phyloP scores from a whole-genome alignment of 2,797 vertebrate species.

The Octomys mimax region DNA sequence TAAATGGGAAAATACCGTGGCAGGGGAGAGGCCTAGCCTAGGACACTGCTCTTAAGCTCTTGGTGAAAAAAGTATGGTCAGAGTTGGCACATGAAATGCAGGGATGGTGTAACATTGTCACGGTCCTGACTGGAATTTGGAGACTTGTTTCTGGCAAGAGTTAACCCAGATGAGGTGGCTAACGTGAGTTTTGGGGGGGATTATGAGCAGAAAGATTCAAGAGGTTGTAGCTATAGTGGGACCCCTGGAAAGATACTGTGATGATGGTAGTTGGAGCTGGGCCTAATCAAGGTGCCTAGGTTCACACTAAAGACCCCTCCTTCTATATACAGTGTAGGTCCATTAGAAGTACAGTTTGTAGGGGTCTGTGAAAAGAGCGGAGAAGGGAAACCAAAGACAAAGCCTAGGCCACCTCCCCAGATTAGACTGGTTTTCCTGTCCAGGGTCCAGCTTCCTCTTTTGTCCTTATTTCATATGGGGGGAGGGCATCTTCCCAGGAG shows the following conservation, averaged over 20 bases:
- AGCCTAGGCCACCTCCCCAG: constrained; percentile 69
- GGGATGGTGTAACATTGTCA: neutral
- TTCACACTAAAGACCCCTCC: neutral
- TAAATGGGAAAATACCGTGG: constrained; percentile 50
- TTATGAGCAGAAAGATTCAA: constrained; percentile 24
- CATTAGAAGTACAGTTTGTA: constrained; percentile 17
- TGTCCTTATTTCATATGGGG: constrained; percentile 65
- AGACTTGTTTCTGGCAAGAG: constrained; percentile 39
- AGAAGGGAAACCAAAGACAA: constrained; percentile 79
- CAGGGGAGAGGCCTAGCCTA: neutral
- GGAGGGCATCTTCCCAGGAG: constrained; percentile 71
- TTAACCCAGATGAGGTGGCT: neutral
- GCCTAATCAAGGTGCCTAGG: neutral
- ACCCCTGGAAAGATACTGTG: neutral
- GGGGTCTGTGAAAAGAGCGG: constrained; percentile 43
- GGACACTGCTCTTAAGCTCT: constrained; percentile 5
- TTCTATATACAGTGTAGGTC: neutral
- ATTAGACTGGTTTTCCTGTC: constrained; percentile 71
- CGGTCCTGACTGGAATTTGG: constrained; percentile 29
- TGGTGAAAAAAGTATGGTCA: constrained; percentile 11
- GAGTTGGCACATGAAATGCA: constrained; percentile 27
- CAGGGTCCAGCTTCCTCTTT: constrained; percentile 82
- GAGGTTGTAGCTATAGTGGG: neutral
- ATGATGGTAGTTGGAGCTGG: neutral
- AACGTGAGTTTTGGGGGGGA: neutral